Conservation (phyloP, 2,888 invertebrate genomes). For the Boloria selene region DNA sequence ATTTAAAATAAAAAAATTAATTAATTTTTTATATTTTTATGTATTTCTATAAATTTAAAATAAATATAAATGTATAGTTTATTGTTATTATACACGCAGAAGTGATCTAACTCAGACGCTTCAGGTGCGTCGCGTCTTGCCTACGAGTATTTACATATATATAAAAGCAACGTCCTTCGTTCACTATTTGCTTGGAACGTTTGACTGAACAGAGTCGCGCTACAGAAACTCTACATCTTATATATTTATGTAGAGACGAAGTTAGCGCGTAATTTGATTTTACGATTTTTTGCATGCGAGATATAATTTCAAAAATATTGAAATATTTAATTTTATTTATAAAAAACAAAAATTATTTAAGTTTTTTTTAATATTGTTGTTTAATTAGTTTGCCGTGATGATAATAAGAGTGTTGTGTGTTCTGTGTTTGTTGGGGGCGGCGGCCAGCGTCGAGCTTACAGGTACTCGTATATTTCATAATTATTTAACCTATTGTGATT, state of each 20-base stretch:
- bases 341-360: not conserved
- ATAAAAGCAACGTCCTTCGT: constrained; percentile 3
- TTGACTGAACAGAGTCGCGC: constrained; percentile 1
- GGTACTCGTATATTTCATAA: not conserved
- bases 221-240: not conserved
- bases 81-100: too few relatives aligned
- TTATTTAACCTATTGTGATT: too few relatives aligned
- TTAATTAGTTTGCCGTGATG: constrained; percentile 4
- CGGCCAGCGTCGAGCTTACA: constrained; percentile 11
- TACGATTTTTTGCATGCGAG: too few relatives aligned
- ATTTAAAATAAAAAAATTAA: too few relatives aligned
- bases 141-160: too few relatives aligned
- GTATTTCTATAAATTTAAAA: too few relatives aligned
- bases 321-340: not conserved
- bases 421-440: constrained; percentile 8
- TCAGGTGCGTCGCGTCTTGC: not conserved
- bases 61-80: too few relatives aligned
- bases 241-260: not conserved
- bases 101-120: too few relatives aligned
- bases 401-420: constrained; percentile 13
- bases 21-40: too few relatives aligned
- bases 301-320: not conserved
- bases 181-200: constrained; percentile 2
- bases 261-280: too few relatives aligned
- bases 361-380: not conserved